A percentile compares a stretch with the other conserved stretches of the same genome.
phyloP scores from a whole-genome alignment of 1,140 invertebrate genomes.

The Drosophila subpulchrella region DNA sequence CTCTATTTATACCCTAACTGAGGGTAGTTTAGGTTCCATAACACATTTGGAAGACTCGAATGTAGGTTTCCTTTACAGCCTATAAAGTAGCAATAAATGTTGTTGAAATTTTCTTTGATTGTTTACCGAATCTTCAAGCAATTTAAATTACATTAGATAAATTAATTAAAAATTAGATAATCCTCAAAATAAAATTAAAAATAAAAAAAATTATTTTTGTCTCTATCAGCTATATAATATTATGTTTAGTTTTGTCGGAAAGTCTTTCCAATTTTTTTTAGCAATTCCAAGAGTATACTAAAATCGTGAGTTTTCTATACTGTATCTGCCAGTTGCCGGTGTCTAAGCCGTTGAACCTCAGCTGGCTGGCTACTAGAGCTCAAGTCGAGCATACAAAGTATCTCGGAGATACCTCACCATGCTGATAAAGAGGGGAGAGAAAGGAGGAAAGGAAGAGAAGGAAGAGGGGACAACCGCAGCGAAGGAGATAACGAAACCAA shows the following conservation, averaged over 20 bases:
- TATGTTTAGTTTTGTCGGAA: too few species aligned
- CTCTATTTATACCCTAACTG: background rate
- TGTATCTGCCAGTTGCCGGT: conserved; percentile 1
- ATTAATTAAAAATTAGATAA: too few species aligned
- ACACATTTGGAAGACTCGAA: background rate
- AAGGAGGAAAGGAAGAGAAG: background rate
- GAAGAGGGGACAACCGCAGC: conserved; percentile 27
- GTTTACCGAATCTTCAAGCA: too few species aligned
- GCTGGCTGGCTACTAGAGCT: conserved; percentile 38
- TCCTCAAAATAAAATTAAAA: too few species aligned
- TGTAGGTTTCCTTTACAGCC: too few species aligned
- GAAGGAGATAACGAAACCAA: conserved; percentile 62
- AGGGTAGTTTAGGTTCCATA: background rate
- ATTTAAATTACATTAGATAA: too few species aligned
- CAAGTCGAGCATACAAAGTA: conserved; percentile 50
- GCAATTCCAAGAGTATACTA: background rate
- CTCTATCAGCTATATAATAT: too few species aligned
- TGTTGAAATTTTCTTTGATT: too few species aligned
- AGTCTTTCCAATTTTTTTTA: too few species aligned
- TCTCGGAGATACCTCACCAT: conserved; percentile 21
- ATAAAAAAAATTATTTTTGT: too few species aligned
- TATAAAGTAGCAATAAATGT: too few species aligned
- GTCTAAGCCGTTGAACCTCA: conserved; percentile 60
- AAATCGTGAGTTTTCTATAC: background rate
- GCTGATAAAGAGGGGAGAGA: background rate